Evolutionary conservation across 2,888 invertebrate genomes (phyloP).

Genomic region (Brachynemurus nebulosus): DNA sequence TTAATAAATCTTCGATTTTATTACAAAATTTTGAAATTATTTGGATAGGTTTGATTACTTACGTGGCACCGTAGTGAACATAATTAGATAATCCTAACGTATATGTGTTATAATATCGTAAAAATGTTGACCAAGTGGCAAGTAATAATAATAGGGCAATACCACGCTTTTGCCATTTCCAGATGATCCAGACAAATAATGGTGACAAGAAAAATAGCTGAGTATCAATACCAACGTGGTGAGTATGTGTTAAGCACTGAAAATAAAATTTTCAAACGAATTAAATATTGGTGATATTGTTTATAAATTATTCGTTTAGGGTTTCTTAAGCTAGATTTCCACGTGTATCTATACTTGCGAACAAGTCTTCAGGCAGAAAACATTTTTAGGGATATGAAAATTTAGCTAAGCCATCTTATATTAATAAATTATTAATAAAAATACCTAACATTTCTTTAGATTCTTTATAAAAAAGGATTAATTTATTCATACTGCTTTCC

Average conservation of each 20-base stretch:
- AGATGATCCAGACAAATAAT: conserved; percentile 39
- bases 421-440: too few relatives aligned
- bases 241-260: conserved; percentile 56
- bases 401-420: too few relatives aligned
- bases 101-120: conserved; percentile 47
- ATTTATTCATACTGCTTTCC: too few relatives aligned
- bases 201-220: conserved; percentile 51
- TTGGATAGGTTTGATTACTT: conserved; percentile 28
- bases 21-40: too few relatives aligned
- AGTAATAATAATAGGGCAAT: conserved; percentile 31
- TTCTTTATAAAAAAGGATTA: too few relatives aligned
- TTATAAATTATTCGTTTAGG: background rate
- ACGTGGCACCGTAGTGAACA: conserved; percentile 55
- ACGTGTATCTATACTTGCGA: too few relatives aligned
- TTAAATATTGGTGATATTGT: background rate
- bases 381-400: too few relatives aligned
- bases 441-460: too few relatives aligned
- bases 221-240: conserved; percentile 56
- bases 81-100: conserved; percentile 46
- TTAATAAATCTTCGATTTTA: too few relatives aligned
- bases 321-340: background rate
- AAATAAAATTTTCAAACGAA: conserved; percentile 19
- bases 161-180: conserved; percentile 46
- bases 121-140: conserved; percentile 41
- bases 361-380: too few relatives aligned